Evolutionary conservation across 2,113 vertebrate genomes (phyloP), one percentile per base, ranked within the genome.

Genomic region (Eulacestoma nigropectus): DNA sequence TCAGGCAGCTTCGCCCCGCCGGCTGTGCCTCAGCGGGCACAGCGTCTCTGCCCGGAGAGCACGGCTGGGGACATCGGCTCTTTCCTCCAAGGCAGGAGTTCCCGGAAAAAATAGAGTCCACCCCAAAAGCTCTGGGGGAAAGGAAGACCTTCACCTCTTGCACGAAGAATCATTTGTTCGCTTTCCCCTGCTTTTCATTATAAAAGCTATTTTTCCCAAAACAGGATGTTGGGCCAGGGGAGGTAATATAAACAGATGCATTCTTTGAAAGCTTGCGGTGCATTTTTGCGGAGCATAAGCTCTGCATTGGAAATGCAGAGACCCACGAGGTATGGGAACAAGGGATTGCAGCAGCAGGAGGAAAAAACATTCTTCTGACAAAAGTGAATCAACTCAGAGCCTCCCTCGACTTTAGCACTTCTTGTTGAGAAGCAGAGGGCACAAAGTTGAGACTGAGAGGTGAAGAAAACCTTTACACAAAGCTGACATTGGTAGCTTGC

Each of bases 241-340:
- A 90, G 90, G 96, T 84, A 85, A 90, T 35, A 37, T 80, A 87
- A 97, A 93, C 93, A 92, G 87, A 76, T 41, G 78, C 79, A 87
- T 95, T 94, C 91, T 80, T 84, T 83, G 82, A 83, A 70, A 89
- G 78, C 70, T 69, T 52, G 80, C 41, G 42, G 76, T 3, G 33
- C 75, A 26, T 89, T 80, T 96, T 77, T 87, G 81, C 3, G 10
- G 87, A 87, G 62, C 56, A 2, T 22, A 67, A 42, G 60, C 86
- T 87, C 73, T 47, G 33, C 69, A 12, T 1, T 78, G 60, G 64
- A 75, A 73, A 64, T 20, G 41, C 30, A 8, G 44, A 67, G 57
- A 92, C 33, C 59, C 57, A 7, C 0, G 59, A 87, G 52, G 74
- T 77, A 44, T 76, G 90, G 75, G 89, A 89, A 55, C 29, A 13